A percentile compares a stretch with the other conserved stretches of the same genome.
Evolutionary conservation across 2,797 vertebrate genomes (phyloP).

Genomic region (Brachyrhaphis roseni): DNA sequence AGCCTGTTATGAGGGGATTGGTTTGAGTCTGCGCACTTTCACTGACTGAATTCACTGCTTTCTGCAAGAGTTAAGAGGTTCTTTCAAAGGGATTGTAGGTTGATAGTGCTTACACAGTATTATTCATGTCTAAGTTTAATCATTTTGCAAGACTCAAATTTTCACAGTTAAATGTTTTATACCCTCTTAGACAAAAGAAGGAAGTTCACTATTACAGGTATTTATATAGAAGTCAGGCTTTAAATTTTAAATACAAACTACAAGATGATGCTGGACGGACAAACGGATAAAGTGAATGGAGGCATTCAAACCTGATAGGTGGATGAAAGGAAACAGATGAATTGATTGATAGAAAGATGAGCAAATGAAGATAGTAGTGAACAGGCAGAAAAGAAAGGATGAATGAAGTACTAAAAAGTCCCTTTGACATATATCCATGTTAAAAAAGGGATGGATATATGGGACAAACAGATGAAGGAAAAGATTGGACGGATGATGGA

Average conservation of each 20-base stretch:
- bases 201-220: neutral
- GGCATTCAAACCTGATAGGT: neutral
- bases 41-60: neutral
- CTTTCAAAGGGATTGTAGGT: neutral
- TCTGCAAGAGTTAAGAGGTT: neutral
- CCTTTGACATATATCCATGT: no score
- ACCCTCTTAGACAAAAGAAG: neutral
- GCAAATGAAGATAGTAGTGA: neutral
- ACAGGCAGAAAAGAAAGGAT: neutral
- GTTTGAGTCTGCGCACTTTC: neutral
- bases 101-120: neutral
- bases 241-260: neutral
- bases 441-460: neutral
- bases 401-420: neutral
- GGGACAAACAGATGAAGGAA: neutral
- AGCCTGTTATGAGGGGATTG: neutral
- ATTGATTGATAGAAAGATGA: neutral
- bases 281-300: neutral
- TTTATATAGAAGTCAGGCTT: neutral
- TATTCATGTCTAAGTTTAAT: neutral
- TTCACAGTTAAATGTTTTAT: neutral
- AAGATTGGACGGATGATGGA: neutral
- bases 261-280: neutral
- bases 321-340: neutral
- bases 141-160: neutral